Conservation (phyloP, 1,140 invertebrate species). For the Sesamia nonagrioides region DNA sequence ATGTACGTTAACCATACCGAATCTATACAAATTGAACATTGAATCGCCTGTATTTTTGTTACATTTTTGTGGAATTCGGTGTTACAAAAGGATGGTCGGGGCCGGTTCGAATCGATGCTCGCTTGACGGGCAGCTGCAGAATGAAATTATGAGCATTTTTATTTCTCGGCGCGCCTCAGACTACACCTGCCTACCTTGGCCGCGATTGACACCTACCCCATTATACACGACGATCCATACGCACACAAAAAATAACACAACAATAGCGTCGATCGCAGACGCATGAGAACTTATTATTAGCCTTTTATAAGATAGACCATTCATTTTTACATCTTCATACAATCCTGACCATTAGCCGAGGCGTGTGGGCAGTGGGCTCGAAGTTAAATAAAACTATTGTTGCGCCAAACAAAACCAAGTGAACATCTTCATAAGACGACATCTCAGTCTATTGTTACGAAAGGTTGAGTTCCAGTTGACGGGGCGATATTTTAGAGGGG, state of each 20-base stretch:
- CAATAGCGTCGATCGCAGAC: conserved; percentile 79
- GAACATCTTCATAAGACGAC: conserved; percentile 85
- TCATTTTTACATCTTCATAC: conserved; percentile 85
- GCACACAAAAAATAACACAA: conserved; percentile 78
- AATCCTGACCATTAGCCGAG: conserved; percentile 82
- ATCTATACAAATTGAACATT: conserved; percentile 79
- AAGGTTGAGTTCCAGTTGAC: conserved; percentile 64
- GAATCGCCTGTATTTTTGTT: conserved; percentile 62
- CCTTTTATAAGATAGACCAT: conserved; percentile 80
- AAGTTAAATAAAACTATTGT: conserved; percentile 87
- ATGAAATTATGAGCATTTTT: conserved; percentile 86
- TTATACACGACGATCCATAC: conserved; percentile 72
- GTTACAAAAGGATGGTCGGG: conserved; percentile 76
- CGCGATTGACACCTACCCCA: conserved; percentile 86
- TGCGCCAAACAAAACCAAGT: conserved; percentile 82
- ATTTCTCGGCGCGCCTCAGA: conserved; percentile 67
- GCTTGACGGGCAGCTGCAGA: conserved; percentile 84
- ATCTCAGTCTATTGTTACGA: conserved; percentile 79
- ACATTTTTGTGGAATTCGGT: conserved; percentile 77
- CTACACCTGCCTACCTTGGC: conserved; percentile 80
- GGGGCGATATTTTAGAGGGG: conserved; percentile 74
- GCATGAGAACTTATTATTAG: conserved; percentile 85
- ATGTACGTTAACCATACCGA: conserved; percentile 65
- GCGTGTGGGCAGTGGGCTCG: conserved; percentile 85
- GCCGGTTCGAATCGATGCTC: conserved; percentile 70